Evolutionary conservation across 2,797 vertebrate genomes (phyloP), one percentile per base, ranked within the genome.

Genomic region (Enteromius anoplus): DNA sequence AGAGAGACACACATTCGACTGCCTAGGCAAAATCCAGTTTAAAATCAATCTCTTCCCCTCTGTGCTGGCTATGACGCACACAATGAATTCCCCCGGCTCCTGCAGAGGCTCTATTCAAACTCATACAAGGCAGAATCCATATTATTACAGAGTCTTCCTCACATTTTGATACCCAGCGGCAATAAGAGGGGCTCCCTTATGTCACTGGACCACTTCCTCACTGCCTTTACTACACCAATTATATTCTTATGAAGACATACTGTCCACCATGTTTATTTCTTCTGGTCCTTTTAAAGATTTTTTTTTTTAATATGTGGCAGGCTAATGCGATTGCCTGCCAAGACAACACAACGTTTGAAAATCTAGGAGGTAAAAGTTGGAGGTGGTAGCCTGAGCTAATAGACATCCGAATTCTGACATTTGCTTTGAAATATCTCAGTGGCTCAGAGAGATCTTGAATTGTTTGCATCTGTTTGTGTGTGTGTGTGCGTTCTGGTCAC

Each of bases 31-130:
- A 86, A 89, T 87, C 80, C 73, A 53, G 73, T 80, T 85, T 80
- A 78, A 86, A 85, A 88, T 88, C 82, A 86, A 87, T 88, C 85
- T 86, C 80, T 81, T 81, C 82, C 70, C 49, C 65, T 72, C 84
- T 72, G 80, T 45, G 53, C 55, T 76, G 49, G 64, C 60, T 51
- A 53, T 89, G 86, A 86, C 58, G 80, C 86, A 86, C 85, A 80
- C 2, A 0, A 23, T 37, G 53, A 82, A 88, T 84, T 86, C 84
- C 80, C 85, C 42, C 8, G 37, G 42, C 70, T 85, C 79, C 37
- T 70, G 68, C 75, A 68, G n/a, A 17, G 75, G 15, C 81, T 76
- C 81, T 58, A 64, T 80, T 71, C 78, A 69, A 84, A 78, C 81
- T 66, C 86, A 55, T 32, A 78, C 29, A 78, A 19, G 45, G 78